Conservation (phyloP, 2,113 vertebrate species). For the Sylvilagus bachmani region DNA sequence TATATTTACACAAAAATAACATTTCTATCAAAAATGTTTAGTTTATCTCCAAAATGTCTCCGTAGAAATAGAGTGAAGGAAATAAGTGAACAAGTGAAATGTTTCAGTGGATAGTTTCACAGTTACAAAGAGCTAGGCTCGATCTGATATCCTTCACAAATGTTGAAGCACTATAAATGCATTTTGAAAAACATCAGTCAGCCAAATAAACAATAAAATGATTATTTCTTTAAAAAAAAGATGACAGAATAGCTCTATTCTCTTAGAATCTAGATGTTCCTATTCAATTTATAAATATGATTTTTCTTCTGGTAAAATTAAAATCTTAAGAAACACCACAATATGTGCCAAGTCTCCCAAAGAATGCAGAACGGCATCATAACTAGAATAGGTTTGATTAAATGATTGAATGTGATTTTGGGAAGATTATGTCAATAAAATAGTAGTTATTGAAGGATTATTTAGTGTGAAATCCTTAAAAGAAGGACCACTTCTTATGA, state of each 20-base stretch:
- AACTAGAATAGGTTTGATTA: neutral
- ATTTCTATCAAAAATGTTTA: neutral
- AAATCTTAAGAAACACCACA: neutral
- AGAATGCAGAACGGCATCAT: neutral
- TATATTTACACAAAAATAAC: neutral
- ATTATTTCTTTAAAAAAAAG: neutral
- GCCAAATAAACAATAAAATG: neutral
- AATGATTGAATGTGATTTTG: neutral
- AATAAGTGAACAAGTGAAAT: neutral
- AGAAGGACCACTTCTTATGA: neutral
- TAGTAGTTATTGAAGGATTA: neutral
- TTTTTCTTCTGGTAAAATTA: neutral
- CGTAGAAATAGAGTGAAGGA: neutral
- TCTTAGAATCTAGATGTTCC: neutral
- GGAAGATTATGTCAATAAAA: neutral
- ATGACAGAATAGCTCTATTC: constrained; percentile 2
- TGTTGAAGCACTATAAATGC: neutral
- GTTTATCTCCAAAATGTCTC: neutral
- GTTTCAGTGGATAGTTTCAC: neutral
- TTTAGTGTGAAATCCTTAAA: neutral
- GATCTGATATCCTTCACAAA: neutral
- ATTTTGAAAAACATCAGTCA: neutral
- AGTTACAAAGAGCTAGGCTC: neutral
- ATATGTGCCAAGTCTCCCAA: neutral
- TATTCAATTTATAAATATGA: neutral